Base-by-base conservation (phyloP, 92 coral and sea anemone species). In the Porites rus region DNA sequence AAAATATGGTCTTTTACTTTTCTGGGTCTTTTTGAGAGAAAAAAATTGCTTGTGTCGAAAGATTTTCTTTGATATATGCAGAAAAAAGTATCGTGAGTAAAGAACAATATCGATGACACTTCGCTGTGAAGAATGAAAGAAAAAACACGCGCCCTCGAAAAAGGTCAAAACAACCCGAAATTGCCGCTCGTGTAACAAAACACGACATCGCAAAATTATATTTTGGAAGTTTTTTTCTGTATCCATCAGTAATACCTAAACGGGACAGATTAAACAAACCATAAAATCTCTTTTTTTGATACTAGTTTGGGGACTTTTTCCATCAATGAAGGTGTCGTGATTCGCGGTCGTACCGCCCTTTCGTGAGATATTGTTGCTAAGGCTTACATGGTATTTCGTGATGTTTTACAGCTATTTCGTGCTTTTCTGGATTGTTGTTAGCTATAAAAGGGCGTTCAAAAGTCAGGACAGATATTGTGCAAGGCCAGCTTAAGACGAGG, bases 301-400 rank as follows among this genome's bases (percentile, higher is more conserved):
- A 14, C 61, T 56, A 9, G 3, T 0, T 0, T 56, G 61, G 7
- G 61, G 16, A 56, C 61, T 10, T 8, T 56, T 56, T 56, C 16
- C 61, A 56, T 56, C 3, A 56, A 2, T 25, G 17, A 12, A 24
- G 0, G 52, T 25, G 13, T 59, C 80, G 80, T 76, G 80, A 76
- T 76, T 8, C 31, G 16, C 52, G 25, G 22, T 24, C 68, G 24
- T 76, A 20, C 20, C 14, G 52, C 21, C 13, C 80, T 73, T 52
- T 76, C 80, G 66, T 75, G 79, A 75, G 64, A 18, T 75, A 75
- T 56, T 54, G 79, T 58, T 75, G 17, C 65, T 52, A 76, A 76
- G 68, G 10, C 22, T 62, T 62, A 17, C 77, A 61, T 50, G 77
- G 46, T 19, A 7, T 76, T 58, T 76, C 68, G 80, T 76, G 80